Base-by-base conservation (phyloP, 2,113 vertebrate species). In the Nymphicus hollandicus region DNA sequence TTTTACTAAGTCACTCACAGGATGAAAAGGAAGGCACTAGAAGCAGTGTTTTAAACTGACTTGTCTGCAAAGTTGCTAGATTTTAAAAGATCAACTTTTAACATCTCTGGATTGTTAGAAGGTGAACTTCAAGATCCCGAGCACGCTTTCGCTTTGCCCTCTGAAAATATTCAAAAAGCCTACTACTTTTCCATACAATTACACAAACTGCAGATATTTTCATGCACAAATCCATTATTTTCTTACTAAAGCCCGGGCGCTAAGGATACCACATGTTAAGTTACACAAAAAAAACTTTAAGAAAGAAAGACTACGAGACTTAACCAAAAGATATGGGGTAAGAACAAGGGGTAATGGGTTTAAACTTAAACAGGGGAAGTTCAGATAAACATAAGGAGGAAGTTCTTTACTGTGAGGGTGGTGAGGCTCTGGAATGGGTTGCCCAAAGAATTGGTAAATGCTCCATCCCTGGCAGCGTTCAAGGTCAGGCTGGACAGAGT, bases 231-330 rank as follows among this genome's bases (percentile, higher is more conserved):
- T 9, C 29, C 35, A 11, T 22, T 58, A 2, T 18, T 68, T 55
- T 74, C 39, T 60, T 14, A 13, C 22, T 52, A 4, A 55, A 24
- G 29, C 56, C 15, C 37, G 13, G 65, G 52, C 44, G 39, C 14
- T 33, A 37, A 7, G 0, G 0, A 49, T 6, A 15, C 2, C n/a
- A 20, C 8, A 47, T 15, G 0, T 39, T 3, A 52, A 81, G 20
- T 41, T 33, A 71, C 60, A 85, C 1, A 0, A 0, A 63, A 63
- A 50, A 31, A 91, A 10, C 37, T 55, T 64, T 41, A 60, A 33
- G 19, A 13, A 13, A 49, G 16, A 41, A 41, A 41, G 35, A 68
- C 68, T 35, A 5, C 10, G 22, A 49, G 18, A 14, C 22, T 53
- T 47, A 39, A 56, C 24, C 17, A 64, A 10, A 69, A 70, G 27